Evolutionary conservation across 2,113 vertebrate genomes (phyloP).

Genomic region (Furnarius figulus): DNA sequence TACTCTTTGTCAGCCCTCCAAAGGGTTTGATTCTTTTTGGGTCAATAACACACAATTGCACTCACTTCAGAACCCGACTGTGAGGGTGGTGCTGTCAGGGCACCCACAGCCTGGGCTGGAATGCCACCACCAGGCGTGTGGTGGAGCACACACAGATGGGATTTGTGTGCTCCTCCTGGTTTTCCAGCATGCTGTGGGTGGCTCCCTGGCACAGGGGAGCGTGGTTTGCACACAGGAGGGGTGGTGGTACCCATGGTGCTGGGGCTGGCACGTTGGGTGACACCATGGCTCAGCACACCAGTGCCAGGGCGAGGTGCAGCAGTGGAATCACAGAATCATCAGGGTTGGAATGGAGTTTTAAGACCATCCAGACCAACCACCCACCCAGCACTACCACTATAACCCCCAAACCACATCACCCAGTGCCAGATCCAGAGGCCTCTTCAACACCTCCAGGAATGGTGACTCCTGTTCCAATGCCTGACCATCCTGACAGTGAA

Average conservation of each 20-base stretch:
- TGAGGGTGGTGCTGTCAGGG: not conserved
- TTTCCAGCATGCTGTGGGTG: accelerated
- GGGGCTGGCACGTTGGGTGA: not conserved
- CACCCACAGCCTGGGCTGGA: accelerated
- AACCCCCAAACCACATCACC: no score
- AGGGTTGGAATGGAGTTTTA: not conserved
- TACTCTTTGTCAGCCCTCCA: not conserved
- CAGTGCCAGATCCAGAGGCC: not conserved
- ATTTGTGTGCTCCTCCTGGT: not conserved
- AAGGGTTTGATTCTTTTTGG: not conserved
- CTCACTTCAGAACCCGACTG: not conserved
- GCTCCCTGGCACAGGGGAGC: accelerated
- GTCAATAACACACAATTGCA: not conserved
- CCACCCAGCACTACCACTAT: not conserved
- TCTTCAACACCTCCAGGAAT: not conserved
- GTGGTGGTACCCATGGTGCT: not conserved
- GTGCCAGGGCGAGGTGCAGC: not conserved
- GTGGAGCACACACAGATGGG: accelerated
- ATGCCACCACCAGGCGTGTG: accelerated
- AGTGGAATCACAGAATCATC: not conserved
- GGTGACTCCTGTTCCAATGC: not conserved
- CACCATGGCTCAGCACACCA: not conserved
- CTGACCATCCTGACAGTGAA: not conserved
- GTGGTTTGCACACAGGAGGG: not conserved
- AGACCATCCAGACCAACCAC: not conserved